Base-by-base conservation (phyloP, 2,797 vertebrate genomes). In the Fundulus diaphanus region DNA sequence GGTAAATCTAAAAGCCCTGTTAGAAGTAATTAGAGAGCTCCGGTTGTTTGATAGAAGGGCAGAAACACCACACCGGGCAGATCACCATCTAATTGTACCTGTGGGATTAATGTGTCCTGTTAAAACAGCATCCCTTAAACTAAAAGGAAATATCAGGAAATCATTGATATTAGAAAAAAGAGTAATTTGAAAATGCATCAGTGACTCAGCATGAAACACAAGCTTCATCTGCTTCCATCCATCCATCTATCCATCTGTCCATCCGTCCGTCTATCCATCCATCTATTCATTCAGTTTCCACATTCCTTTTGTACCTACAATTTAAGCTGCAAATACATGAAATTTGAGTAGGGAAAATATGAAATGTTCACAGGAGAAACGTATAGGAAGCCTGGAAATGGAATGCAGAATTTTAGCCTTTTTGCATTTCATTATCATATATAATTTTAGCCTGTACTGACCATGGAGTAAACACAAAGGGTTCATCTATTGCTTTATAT, bases 21-120 rank as follows among this genome's bases (percentile, higher is more conserved):
- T 83, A 52, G 77, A 82, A 80, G 81, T 94, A 94, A 94, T 95
- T 92, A 94, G 85, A 93, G 90, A 89, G 85, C 70, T 79, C 83
- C 24, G 29, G 72, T 89, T 90, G 87, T 91, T 88, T 89, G 71
- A 87, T 74, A 85, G 87, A 88, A 86, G 85, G 80, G 82, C 73
- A 89, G 72, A 77, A 57, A 80, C 87, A 79, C 80, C 79, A 73
- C 84, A 71, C 80, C 71, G 65, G 78, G 70, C 68, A 68, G 78
- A 57, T 65, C 31, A 79, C 33, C 66, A n/a, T 77, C 66, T 75
- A 69, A 79, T 78, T 87, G 51, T 72, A 20, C 71, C 54, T 66
- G n/a, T 80, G 70, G 85, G 77, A 88, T 83, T 78, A 82, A 85
- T 84, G 87, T 71, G 48, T 79, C 52, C 44, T 48, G 76, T 61